Conservation (phyloP, 92 coral and sea anemone species). For the Parazoanthus swiftii region DNA sequence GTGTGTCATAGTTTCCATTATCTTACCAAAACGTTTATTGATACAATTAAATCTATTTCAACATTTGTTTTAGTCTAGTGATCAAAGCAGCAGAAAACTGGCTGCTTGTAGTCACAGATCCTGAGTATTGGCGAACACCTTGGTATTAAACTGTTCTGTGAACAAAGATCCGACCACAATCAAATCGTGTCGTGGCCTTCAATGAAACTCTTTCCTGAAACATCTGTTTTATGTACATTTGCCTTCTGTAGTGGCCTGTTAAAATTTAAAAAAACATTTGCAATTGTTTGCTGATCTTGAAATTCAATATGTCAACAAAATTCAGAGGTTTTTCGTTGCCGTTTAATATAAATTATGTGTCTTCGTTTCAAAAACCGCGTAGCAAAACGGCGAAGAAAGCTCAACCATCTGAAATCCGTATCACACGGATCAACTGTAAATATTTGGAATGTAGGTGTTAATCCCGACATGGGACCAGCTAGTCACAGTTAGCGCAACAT, state of each 20-base stretch:
- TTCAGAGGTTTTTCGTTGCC: background rate
- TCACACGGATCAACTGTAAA: background rate
- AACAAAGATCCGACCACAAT: background rate
- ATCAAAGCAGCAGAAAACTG: background rate
- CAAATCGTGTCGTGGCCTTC: background rate
- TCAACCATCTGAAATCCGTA: background rate
- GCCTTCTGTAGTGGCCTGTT: background rate
- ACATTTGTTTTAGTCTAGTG: constrained; percentile 15
- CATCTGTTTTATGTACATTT: background rate
- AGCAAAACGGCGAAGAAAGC: background rate
- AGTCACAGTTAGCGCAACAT: background rate
- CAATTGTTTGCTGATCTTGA: background rate
- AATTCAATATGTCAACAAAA: background rate
- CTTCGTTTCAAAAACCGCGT: background rate
- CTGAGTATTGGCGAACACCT: constrained; percentile 10
- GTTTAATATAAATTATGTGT: background rate
- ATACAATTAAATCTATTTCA: constrained; percentile 8
- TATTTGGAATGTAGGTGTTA: background rate
- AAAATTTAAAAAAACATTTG: too few species aligned
- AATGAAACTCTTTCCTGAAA: background rate
- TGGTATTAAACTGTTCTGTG: background rate
- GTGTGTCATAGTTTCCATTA: constrained; percentile 18
- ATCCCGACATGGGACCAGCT: background rate
- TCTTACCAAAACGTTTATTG: constrained; percentile 13
- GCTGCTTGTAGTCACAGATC: background rate